phyloP scores from a whole-genome alignment of 2,113 vertebrate species.

The Tiliqua scincoides region DNA sequence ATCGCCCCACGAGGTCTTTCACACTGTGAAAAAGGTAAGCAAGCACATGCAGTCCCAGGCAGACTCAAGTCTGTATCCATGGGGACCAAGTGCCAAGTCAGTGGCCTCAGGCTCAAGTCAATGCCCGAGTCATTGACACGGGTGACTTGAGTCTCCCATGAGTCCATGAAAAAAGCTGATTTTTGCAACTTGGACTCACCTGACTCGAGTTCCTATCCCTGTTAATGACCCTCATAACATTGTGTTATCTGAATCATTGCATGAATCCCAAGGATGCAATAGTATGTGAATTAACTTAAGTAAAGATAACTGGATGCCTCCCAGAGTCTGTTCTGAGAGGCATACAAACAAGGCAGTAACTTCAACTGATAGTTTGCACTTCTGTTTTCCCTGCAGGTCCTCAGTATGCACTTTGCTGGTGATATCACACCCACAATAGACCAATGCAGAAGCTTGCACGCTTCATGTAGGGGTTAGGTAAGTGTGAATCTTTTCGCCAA shows the following conservation, averaged over 20 bases:
- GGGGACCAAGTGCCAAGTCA: too few relatives aligned
- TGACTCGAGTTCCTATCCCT: too few relatives aligned
- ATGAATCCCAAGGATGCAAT: not conserved
- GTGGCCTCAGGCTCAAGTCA: too few relatives aligned
- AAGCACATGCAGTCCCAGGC: too few relatives aligned
- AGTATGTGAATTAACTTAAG: not conserved
- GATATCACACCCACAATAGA: conserved; percentile 33
- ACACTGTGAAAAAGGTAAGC: too few relatives aligned
- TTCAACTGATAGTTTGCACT: not conserved
- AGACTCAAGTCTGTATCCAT: too few relatives aligned
- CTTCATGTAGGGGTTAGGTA: conserved; percentile 37
- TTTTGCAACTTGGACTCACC: too few relatives aligned
- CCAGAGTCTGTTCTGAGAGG: not conserved
- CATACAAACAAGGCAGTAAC: rapidly evolving
- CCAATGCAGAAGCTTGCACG: conserved; percentile 25
- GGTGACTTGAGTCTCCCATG: too few relatives aligned
- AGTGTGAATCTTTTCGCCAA: conserved; percentile 11
- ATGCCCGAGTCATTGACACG: too few relatives aligned
- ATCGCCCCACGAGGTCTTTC: too few relatives aligned
- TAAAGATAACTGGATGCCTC: not conserved
- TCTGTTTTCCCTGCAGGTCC: conserved; percentile 3
- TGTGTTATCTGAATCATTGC: not conserved
- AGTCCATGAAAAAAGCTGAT: too few relatives aligned
- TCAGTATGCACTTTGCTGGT: conserved; percentile 29
- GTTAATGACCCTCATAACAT: not conserved